These are phyloP conservation scores for Andrena dorsata DNA, from an alignment of 2,888 invertebrate species.

Conservation along the genomic window DNA sequence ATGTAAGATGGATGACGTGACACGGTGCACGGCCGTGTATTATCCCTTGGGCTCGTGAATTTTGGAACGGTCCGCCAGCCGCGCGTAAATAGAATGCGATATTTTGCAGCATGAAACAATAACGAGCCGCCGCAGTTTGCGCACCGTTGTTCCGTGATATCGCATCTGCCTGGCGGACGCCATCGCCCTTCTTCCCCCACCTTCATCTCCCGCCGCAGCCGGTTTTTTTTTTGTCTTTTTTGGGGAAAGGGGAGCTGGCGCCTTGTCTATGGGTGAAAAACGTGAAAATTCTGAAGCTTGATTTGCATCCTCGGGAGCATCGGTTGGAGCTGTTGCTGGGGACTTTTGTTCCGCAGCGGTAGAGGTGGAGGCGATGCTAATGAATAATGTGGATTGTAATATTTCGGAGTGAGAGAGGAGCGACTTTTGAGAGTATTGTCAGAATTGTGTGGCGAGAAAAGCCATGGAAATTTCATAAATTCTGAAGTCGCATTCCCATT, in stretches of 20 bases:
- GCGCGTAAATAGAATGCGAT: constrained; percentile 76
- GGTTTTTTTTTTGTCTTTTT: constrained; percentile 11
- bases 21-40: constrained; percentile 52
- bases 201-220: background rate
- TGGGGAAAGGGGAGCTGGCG: background rate
- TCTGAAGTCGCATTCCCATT: too few species aligned
- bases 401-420: too few species aligned
- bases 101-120: constrained; percentile 73
- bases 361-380: background rate
- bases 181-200: background rate
- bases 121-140: constrained; percentile 57
- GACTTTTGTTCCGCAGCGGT: background rate
- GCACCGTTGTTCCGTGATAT: constrained; percentile 64
- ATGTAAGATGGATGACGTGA: constrained; percentile 65
- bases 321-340: constrained; percentile 12
- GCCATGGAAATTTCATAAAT: too few species aligned
- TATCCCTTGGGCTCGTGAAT: constrained; percentile 72
- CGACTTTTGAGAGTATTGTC: too few species aligned
- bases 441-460: too few species aligned
- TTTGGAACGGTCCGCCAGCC: constrained; percentile 65
- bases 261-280: constrained; percentile 51
- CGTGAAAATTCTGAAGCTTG: constrained; percentile 53
- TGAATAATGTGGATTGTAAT: background rate
- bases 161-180: constrained; percentile 28
- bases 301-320: constrained; percentile 37